Conservation (phyloP, 1,140 invertebrate genomes). For the Apolygus lucorum region DNA sequence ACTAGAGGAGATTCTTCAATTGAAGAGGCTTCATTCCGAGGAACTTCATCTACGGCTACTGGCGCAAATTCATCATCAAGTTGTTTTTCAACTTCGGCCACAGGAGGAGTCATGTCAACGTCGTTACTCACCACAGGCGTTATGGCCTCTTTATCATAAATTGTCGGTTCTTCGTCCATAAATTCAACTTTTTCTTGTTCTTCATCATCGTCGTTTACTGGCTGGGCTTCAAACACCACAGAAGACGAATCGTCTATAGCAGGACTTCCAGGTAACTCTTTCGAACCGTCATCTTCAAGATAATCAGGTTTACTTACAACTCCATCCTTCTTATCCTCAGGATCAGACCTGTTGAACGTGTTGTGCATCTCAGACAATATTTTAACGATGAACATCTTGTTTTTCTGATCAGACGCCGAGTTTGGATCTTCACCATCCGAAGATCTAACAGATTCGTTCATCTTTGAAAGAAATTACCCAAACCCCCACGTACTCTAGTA, state of each 20-base stretch:
- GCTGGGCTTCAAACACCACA: background rate
- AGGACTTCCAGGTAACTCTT: background rate
- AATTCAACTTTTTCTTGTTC: background rate
- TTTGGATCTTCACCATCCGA: background rate
- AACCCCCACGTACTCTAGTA: too few species aligned
- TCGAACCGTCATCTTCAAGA: background rate
- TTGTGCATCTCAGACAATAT: background rate
- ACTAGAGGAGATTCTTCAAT: too few species aligned
- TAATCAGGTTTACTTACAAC: background rate
- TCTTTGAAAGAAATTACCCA: background rate
- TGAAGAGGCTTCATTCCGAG: too few species aligned
- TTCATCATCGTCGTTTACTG: background rate
- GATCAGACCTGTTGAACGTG: background rate
- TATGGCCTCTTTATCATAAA: too few species aligned
- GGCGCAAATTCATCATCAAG: too few species aligned
- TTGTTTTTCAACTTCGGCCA: too few species aligned
- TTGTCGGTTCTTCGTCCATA: too few species aligned
- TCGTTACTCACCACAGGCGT: too few species aligned
- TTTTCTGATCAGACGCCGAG: background rate
- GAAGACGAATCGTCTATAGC: background rate
- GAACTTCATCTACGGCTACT: too few species aligned
- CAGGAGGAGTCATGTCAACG: too few species aligned
- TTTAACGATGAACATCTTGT: slow-evolving; percentile 3
- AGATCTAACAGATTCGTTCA: background rate
- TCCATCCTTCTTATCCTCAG: background rate